Percentiles rank a stretch among this genome's conserved stretches.
These are phyloP conservation scores for Paramuricea clavata DNA, from an alignment of 92 coral and sea anemone genomes.

Conservation along the genomic window DNA sequence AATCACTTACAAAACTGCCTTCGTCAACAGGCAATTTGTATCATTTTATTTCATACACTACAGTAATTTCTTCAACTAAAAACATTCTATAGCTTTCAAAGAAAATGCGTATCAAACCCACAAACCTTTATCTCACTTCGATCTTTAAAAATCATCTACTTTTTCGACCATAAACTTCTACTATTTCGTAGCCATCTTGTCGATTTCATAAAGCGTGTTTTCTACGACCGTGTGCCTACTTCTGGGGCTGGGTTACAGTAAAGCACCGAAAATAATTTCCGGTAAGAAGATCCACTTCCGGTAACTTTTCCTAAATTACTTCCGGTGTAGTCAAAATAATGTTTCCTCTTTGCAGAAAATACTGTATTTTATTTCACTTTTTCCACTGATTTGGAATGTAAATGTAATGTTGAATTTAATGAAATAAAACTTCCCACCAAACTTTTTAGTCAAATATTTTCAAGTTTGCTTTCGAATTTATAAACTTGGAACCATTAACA, in stretches of 20 bases:
- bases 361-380: too few relatives aligned
- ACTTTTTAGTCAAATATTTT: too few relatives aligned
- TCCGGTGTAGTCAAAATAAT: too few relatives aligned
- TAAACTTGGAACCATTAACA: too few relatives aligned
- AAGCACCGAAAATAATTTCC: neutral
- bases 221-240: neutral
- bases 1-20: neutral
- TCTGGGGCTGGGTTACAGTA: neutral
- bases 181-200: neutral
- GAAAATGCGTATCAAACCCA: neutral
- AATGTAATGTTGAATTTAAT: too few relatives aligned
- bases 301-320: too few relatives aligned
- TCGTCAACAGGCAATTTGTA: neutral
- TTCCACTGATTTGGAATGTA: too few relatives aligned
- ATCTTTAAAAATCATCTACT: neutral
- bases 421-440: too few relatives aligned
- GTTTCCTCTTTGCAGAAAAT: too few relatives aligned
- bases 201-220: neutral
- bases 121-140: neutral
- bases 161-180: neutral
- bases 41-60: neutral
- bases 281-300: neutral
- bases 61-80: neutral
- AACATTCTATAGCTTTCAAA: neutral
- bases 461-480: too few relatives aligned